Evolutionary conservation across 2,888 invertebrate genomes (phyloP).

Genomic region (Furcula furcula): DNA sequence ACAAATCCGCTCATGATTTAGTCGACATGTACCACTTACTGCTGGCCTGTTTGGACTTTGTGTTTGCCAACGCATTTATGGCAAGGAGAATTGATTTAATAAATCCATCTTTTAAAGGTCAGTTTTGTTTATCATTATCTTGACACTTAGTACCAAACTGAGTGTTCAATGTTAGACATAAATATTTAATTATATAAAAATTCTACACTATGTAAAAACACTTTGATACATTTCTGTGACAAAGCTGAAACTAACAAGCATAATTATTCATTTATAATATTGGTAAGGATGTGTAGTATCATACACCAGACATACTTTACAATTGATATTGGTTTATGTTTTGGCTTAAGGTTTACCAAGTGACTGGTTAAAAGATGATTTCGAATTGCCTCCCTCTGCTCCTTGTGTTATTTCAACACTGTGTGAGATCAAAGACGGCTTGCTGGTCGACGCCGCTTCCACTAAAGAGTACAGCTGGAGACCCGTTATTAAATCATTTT

Average conservation of each 20-base stretch:
- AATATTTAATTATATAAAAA: no score
- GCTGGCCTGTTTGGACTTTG: constrained; percentile 94
- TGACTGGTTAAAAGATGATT: constrained; percentile 84
- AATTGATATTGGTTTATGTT: not conserved
- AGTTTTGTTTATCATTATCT: no score
- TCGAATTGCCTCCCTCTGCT: constrained; percentile 83
- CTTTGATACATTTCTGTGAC: no score
- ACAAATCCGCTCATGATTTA: constrained; percentile 93
- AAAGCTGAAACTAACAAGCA: no score
- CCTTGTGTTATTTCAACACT: constrained; percentile 92
- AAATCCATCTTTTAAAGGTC: constrained; percentile 91
- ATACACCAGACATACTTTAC: no score
- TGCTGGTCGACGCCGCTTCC: constrained; percentile 93
- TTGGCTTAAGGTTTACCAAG: constrained; percentile 84
- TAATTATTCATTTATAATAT: no score
- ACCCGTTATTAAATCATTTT: constrained; percentile 88
- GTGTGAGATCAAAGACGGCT: constrained; percentile 90
- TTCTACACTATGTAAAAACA: no score
- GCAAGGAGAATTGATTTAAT: constrained; percentile 91
- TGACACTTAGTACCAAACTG: no score
- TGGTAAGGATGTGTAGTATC: no score
- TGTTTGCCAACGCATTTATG: constrained; percentile 92
- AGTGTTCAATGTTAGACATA: no score
- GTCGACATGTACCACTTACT: constrained; percentile 97
- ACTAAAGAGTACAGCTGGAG: constrained; percentile 95